phyloP scores from a whole-genome alignment of 2,113 vertebrate genomes.

The Onychorhynchus coronatus region DNA sequence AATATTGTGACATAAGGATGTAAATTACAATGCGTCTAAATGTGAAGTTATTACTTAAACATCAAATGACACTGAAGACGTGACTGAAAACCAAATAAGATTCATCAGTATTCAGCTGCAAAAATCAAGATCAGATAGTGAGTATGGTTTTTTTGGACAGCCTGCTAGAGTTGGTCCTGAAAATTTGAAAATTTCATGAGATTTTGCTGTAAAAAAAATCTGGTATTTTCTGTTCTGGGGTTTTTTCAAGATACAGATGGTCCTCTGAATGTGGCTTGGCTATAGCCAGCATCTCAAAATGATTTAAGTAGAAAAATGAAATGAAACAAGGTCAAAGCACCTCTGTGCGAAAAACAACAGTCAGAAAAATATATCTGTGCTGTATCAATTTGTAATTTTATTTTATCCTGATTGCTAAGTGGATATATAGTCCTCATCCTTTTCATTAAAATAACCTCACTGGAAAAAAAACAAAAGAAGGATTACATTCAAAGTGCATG shows the following conservation, averaged over 20 bases:
- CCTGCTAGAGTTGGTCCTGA: background rate
- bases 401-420: background rate
- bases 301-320: background rate
- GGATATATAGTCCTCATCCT: background rate
- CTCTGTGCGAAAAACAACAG: background rate
- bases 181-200: background rate
- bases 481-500: background rate
- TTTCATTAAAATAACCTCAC: background rate
- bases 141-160: background rate
- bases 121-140: background rate
- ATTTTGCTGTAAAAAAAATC: background rate
- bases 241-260: background rate
- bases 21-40: background rate
- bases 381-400: background rate
- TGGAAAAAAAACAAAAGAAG: background rate
- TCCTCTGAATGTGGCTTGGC: background rate
- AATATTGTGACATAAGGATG: background rate
- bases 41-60: slow-evolving; percentile 2
- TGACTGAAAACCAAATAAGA: background rate
- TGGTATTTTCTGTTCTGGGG: background rate
- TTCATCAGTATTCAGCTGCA: background rate
- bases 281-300: background rate
- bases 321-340: background rate
- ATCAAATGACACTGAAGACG: background rate
- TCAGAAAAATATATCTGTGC: background rate